Evolutionary conservation across 2,888 invertebrate species (phyloP).

Genomic region (Macrostomum cliftonense): DNA sequence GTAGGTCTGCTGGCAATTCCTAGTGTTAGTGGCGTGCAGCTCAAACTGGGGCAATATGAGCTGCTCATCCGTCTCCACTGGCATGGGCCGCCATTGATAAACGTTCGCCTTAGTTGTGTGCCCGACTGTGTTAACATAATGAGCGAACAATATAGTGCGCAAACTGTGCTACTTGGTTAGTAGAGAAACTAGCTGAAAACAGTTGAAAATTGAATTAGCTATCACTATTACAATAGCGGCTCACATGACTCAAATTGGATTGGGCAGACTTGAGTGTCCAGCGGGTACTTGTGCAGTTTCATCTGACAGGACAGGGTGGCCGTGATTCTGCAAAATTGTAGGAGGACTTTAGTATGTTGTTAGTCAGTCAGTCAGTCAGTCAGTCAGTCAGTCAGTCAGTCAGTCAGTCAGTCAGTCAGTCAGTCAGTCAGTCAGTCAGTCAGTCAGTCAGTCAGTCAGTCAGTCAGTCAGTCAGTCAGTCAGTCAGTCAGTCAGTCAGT

Average conservation of each 20-base stretch:
- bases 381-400: too few relatives aligned
- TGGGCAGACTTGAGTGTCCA: conserved; percentile 18
- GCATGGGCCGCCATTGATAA: background rate
- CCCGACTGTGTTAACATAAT: background rate
- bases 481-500: too few relatives aligned
- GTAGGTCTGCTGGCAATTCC: conserved; percentile 11
- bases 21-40: conserved; percentile 4
- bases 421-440: too few relatives aligned
- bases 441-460: too few relatives aligned
- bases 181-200: too few relatives aligned
- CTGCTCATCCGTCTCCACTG: conserved; percentile 4
- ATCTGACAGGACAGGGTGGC: conserved; percentile 19
- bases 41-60: conserved; percentile 15
- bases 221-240: conserved; percentile 7
- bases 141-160: too few relatives aligned
- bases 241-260: conserved; percentile 20
- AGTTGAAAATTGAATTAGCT: too few relatives aligned
- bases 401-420: too few relatives aligned
- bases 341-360: too few relatives aligned
- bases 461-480: too few relatives aligned
- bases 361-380: too few relatives aligned
- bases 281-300: conserved; percentile 18
- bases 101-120: conserved; percentile 1
- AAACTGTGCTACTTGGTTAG: too few relatives aligned
- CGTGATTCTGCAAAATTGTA: conserved; percentile 19